A percentile compares a stretch with the other conserved stretches of the same genome.
These are phyloP conservation scores for Geophilus truncorum DNA, from an alignment of 2,888 invertebrate species.

Conservation along the genomic window DNA sequence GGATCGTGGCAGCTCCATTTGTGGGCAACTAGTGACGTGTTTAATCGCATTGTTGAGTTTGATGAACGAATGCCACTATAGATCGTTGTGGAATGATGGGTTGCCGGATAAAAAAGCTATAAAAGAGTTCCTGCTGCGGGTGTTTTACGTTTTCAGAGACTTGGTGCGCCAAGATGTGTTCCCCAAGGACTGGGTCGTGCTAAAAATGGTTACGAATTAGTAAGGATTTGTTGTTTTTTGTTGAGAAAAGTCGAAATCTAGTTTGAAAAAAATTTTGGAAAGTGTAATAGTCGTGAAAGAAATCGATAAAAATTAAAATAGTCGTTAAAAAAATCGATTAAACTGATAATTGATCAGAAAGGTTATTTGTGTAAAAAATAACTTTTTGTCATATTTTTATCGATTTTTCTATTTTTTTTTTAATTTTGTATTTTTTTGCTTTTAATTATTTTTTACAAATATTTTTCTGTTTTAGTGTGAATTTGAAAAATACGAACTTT, in stretches of 20 bases:
- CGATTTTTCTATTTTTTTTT: neutral
- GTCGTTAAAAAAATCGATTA: too few species aligned
- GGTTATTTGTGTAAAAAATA: neutral
- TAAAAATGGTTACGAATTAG: conserved; percentile 76
- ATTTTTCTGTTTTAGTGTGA: conserved; percentile 5
- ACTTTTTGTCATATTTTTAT: neutral
- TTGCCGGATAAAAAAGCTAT: conserved; percentile 69
- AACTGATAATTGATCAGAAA: too few species aligned
- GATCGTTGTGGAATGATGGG: conserved; percentile 72
- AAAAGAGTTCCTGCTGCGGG: conserved; percentile 77
- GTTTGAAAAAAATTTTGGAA: too few species aligned
- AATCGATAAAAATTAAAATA: too few species aligned
- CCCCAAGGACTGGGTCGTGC: conserved; percentile 83
- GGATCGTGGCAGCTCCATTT: conserved; percentile 58
- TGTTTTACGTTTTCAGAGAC: conserved; percentile 72
- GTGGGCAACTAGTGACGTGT: conserved; percentile 76
- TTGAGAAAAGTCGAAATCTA: too few species aligned
- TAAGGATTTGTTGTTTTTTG: conserved; percentile 39
- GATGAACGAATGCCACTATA: conserved; percentile 81
- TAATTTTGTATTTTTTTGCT: neutral
- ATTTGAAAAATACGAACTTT: too few species aligned
- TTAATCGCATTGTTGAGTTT: conserved; percentile 78
- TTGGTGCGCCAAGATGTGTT: conserved; percentile 75
- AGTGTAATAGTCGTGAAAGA: too few species aligned
- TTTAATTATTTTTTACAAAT: neutral